phyloP scores from a whole-genome alignment of 2,113 vertebrate species.

The Oostethus manadensis region DNA sequence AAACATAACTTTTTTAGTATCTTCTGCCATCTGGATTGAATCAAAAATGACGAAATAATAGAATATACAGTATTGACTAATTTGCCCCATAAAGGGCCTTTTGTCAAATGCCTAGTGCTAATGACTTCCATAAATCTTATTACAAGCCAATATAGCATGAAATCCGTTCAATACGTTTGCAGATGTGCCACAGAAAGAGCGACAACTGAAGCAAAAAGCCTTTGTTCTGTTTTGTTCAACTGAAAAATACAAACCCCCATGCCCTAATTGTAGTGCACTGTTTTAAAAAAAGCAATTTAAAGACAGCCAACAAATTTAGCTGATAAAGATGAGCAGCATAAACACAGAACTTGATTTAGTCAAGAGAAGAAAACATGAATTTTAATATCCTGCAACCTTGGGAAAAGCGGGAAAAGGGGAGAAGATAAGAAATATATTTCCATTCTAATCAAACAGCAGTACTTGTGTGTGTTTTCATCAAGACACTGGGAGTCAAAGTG shows the following conservation, averaged over 20 bases:
- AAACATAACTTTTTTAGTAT: too few species aligned
- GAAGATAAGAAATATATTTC: conserved; percentile 10
- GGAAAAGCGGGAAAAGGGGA: conserved; percentile 4
- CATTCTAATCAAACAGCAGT: neutral
- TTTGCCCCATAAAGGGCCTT: too few species aligned
- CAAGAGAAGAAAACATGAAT: conserved; percentile 24
- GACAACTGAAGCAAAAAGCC: too few species aligned
- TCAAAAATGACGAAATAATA: too few species aligned
- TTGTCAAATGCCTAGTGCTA: too few species aligned
- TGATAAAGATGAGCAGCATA: conserved; percentile 22
- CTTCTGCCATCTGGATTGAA: too few species aligned
- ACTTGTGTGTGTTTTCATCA: conserved; percentile 15
- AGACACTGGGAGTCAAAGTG: conserved; percentile 15
- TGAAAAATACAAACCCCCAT: conserved; percentile 4
- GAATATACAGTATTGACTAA: too few species aligned
- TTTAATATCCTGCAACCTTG: conserved; percentile 37
- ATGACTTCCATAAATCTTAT: too few species aligned
- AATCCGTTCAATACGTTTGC: too few species aligned
- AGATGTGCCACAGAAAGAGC: too few species aligned
- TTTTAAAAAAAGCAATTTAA: conserved; percentile 13
- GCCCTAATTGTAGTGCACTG: neutral
- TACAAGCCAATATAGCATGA: too few species aligned
- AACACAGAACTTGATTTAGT: conserved; percentile 19
- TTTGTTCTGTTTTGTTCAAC: neutral
- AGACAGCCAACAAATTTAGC: neutral